Evolutionary conservation across 2,888 invertebrate genomes (phyloP).

Genomic region (Protodeltote pygarga): DNA sequence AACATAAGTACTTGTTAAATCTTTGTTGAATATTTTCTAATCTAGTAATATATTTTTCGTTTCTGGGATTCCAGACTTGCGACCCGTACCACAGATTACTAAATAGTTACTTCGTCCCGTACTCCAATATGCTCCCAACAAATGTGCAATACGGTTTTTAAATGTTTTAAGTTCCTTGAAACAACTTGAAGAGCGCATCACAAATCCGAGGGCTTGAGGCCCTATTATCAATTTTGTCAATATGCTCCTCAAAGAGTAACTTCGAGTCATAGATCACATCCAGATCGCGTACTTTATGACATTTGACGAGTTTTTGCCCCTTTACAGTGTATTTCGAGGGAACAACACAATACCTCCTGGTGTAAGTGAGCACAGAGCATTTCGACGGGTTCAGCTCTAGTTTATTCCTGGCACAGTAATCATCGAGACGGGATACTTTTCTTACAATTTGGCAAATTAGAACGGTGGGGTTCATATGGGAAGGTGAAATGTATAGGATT

Average conservation of each 20-base stretch:
- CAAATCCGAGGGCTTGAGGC: not conserved
- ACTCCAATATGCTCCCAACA: not conserved
- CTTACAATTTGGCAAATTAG: too few species aligned
- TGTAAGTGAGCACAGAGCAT: not conserved
- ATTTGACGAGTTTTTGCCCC: not conserved
- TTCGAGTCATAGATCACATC: not conserved
- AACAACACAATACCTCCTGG: not conserved
- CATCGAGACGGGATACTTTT: not conserved
- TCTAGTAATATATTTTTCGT: not conserved
- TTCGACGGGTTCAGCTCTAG: not conserved
- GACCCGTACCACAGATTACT: too few species aligned
- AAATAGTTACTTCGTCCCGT: too few species aligned
- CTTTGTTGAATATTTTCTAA: not conserved
- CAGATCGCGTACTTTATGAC: not conserved
- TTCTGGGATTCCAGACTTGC: not conserved
- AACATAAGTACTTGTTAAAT: not conserved
- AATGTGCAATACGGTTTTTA: not conserved
- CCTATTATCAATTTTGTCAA: not conserved
- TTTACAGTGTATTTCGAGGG: not conserved
- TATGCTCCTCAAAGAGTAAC: not conserved
- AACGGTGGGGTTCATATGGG: too few species aligned
- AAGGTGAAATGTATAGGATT: too few species aligned
- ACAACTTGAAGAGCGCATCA: not conserved
- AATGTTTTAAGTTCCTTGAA: not conserved
- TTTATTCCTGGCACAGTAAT: not conserved